Evolutionary conservation across 2,888 invertebrate species (phyloP).

Genomic region (Entomobrya proxima): DNA sequence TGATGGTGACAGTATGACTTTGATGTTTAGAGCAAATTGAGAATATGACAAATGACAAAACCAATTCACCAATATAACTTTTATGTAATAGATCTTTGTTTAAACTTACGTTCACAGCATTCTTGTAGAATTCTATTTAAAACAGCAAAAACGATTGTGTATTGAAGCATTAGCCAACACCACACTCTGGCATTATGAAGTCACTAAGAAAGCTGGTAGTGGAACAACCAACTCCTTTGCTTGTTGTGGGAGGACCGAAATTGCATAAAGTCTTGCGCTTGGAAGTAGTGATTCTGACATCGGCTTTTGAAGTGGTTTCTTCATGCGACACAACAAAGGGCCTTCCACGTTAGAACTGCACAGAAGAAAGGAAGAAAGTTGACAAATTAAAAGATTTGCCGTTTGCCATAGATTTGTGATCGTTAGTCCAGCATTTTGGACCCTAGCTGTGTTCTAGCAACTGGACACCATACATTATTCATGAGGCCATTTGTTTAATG

Average conservation of each 20-base stretch:
- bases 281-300: neutral
- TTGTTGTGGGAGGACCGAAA: neutral
- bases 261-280: neutral
- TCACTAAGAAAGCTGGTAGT: neutral
- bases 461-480: too few relatives aligned
- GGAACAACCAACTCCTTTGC: neutral
- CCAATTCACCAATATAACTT: too few relatives aligned
- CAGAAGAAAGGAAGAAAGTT: neutral
- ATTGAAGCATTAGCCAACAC: neutral
- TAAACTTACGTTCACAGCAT: slow-evolving; percentile 8
- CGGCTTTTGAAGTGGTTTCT: neutral
- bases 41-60: too few relatives aligned
- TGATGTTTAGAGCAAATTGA: too few relatives aligned
- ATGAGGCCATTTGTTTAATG: too few relatives aligned
- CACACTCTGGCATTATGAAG: slow-evolving; percentile 15
- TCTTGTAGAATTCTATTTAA: neutral
- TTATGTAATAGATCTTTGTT: neutral
- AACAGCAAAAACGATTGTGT: neutral
- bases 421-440: too few relatives aligned
- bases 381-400: too few relatives aligned
- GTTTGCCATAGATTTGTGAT: too few relatives aligned
- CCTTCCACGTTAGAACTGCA: neutral
- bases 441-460: too few relatives aligned
- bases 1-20: too few relatives aligned
- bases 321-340: neutral